phyloP scores from a whole-genome alignment of 1,140 invertebrate species.

The Drosophila aff. region DNA sequence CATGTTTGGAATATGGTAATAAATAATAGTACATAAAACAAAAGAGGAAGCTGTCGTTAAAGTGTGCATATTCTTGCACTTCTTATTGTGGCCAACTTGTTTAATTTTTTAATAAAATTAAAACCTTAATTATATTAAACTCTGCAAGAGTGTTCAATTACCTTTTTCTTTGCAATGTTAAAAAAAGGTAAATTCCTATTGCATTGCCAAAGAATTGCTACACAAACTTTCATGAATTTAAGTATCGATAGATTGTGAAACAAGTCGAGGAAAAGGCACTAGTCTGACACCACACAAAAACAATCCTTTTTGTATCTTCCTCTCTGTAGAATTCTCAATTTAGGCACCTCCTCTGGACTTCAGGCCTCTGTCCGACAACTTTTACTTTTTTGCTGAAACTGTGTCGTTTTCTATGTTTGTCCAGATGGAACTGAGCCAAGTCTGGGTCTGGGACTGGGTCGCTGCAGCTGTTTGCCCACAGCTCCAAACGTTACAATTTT shows the following conservation, averaged over 20 bases:
- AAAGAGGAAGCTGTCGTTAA: background rate
- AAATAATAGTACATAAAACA: too few relatives aligned
- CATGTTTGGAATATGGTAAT: background rate
- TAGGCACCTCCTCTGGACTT: background rate
- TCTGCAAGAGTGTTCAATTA: too few relatives aligned
- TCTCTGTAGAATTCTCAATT: background rate
- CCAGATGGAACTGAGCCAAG: conserved; percentile 70
- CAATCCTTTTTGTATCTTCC: background rate
- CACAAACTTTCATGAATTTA: background rate
- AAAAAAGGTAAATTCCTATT: too few relatives aligned
- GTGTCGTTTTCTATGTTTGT: conserved; percentile 74
- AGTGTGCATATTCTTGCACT: background rate
- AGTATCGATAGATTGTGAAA: too few relatives aligned
- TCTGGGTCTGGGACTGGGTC: conserved; percentile 23
- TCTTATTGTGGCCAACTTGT: background rate
- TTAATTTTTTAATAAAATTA: too few relatives aligned
- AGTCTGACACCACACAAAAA: background rate
- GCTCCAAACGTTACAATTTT: conserved; percentile 69
- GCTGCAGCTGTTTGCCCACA: conserved; percentile 70
- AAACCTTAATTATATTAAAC: too few relatives aligned
- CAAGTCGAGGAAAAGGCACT: background rate
- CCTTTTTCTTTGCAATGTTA: too few relatives aligned
- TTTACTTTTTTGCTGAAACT: conserved; percentile 55
- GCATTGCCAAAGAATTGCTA: too few relatives aligned
- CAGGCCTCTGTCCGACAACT: conserved; percentile 7